phyloP scores from a whole-genome alignment of 1,140 invertebrate species.

The Cephus cinctus region DNA sequence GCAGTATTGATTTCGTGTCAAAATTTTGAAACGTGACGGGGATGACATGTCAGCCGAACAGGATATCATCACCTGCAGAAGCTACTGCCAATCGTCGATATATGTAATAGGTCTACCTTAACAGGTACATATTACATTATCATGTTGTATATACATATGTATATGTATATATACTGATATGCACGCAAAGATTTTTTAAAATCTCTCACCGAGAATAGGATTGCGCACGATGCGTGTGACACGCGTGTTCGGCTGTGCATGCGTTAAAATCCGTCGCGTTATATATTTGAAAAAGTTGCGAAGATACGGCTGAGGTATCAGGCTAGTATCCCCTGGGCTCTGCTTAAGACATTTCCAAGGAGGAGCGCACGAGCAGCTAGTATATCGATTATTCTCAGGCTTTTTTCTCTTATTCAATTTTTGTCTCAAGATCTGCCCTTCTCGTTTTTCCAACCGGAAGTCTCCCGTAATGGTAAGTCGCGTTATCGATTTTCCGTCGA shows the following conservation, averaged over 20 bases:
- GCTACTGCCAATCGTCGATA: slow-evolving; percentile 35
- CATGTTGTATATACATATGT: not conserved
- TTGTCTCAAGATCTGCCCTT: no score
- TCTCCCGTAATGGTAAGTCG: no score
- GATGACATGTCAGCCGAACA: slow-evolving; percentile 45
- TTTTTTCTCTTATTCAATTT: no score
- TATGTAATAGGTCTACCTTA: no score
- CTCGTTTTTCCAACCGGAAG: no score
- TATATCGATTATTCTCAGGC: no score
- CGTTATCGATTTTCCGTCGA: slow-evolving; percentile 54
- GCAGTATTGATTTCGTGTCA: slow-evolving; percentile 4
- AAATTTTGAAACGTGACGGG: slow-evolving; percentile 20
- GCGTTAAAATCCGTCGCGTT: not conserved
- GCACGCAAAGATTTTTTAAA: no score
- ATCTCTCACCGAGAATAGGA: no score
- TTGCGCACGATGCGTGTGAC: not conserved
- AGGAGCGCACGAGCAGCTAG: no score
- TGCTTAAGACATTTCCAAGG: no score
- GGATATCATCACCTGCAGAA: slow-evolving; percentile 36
- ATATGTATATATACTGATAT: not conserved
- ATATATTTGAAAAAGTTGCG: slow-evolving; percentile 1
- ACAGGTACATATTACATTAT: slow-evolving; percentile 21
- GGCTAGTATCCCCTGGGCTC: slow-evolving; percentile 37
- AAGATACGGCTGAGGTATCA: slow-evolving; percentile 34
- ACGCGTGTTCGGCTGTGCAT: not conserved